Percentiles rank a stretch among this genome's conserved stretches.
Conservation (phyloP, 1,140 invertebrate genomes). For the Zeugodacus cucurbitae region DNA sequence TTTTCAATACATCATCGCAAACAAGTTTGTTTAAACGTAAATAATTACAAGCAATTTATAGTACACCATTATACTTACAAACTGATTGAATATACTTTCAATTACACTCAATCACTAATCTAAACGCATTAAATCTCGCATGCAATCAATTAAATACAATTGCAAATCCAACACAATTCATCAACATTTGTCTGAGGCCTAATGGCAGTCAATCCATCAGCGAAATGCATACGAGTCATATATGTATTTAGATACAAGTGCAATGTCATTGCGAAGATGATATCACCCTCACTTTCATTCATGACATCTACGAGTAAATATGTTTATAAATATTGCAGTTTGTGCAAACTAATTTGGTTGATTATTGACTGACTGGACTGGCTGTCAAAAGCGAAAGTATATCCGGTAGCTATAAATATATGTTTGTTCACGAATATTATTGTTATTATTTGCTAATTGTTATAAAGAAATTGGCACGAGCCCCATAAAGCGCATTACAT, state of each 20-base stretch:
- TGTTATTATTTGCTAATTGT: background rate
- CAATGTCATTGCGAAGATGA: background rate
- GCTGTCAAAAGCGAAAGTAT: slow-evolving; percentile 1
- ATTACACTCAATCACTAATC: background rate
- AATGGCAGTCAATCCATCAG: background rate
- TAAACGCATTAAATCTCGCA: background rate
- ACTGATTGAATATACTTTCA: no score
- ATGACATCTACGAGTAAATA: background rate
- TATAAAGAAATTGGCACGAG: background rate
- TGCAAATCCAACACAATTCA: background rate
- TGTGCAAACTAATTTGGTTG: background rate
- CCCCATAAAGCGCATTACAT: background rate
- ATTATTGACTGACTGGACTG: background rate
- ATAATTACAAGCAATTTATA: no score
- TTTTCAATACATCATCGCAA: no score
- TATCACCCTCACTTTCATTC: slow-evolving; percentile 11
- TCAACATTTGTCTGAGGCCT: slow-evolving; percentile 11
- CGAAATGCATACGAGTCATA: background rate
- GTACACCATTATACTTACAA: no score
- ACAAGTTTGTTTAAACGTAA: no score
- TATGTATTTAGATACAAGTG: slow-evolving; percentile 24
- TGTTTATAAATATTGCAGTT: background rate
- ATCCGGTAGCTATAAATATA: background rate
- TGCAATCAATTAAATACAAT: background rate
- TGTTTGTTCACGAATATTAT: background rate